Conservation (phyloP, 2,113 vertebrate genomes). For the rat (Rattus norvegicus) region DNA sequence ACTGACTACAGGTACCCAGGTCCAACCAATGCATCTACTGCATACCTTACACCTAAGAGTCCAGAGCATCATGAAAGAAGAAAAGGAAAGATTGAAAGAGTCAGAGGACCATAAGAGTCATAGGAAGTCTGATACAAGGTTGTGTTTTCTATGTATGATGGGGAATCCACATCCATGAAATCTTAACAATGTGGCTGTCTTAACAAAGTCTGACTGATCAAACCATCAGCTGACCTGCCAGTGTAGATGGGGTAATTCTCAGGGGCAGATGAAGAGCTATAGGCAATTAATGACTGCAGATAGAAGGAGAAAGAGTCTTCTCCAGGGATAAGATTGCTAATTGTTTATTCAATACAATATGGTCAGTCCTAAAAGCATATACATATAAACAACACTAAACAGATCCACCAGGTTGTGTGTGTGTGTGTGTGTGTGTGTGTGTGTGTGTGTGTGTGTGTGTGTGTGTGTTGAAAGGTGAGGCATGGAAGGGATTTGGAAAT, state of each 20-base stretch:
- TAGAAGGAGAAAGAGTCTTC: neutral
- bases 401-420: neutral
- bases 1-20: neutral
- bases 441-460: too few species aligned
- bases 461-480: neutral
- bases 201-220: neutral
- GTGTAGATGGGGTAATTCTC: neutral
- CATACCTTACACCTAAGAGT: neutral
- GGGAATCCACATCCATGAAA: neutral
- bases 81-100: neutral
- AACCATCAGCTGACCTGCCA: neutral
- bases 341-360: neutral
- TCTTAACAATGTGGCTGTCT: neutral
- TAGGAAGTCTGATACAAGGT: neutral
- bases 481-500: neutral
- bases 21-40: neutral
- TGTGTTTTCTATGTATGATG: neutral
- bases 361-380: neutral
- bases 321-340: neutral
- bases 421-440: too few species aligned
- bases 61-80: neutral
- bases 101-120: neutral
- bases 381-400: neutral
- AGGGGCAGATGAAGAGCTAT: neutral
- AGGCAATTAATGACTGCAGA: neutral